Conservation (phyloP, 2,888 invertebrate species). For the Aspidiotus destructor region DNA sequence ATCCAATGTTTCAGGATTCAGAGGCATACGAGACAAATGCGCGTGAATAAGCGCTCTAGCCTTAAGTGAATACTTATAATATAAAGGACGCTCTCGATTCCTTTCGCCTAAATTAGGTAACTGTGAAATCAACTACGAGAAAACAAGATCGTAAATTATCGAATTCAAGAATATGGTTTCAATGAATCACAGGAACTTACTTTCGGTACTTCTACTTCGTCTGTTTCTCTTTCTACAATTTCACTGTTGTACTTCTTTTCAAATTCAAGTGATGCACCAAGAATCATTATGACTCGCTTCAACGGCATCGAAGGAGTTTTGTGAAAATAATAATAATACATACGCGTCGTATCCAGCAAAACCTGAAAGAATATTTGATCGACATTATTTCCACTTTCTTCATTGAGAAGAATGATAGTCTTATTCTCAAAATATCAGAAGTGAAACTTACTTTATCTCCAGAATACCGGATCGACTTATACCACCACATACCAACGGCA, state of each 20-base stretch:
- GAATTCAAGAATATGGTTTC: not conserved
- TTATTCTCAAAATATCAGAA: not conserved
- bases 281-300: constrained; percentile 90
- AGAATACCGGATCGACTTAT: constrained; percentile 90
- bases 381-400: too few species aligned
- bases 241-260: constrained; percentile 88
- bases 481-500: constrained; percentile 97
- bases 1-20: constrained; percentile 70
- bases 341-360: constrained; percentile 87
- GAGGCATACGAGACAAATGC: constrained; percentile 73
- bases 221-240: constrained; percentile 81
- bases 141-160: constrained; percentile 30
- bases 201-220: constrained; percentile 87
- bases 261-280: constrained; percentile 94
- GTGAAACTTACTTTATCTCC: constrained; percentile 65
- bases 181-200: constrained; percentile 46
- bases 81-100: constrained; percentile 89
- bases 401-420: not conserved
- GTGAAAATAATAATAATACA: constrained; percentile 92
- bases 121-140: constrained; percentile 71
- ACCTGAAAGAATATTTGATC: constrained; percentile 48
- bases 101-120: constrained; percentile 88
- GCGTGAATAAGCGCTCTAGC: constrained; percentile 92
- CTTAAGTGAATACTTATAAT: constrained; percentile 82
- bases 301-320: constrained; percentile 92